phyloP scores from a whole-genome alignment of 2,113 vertebrate genomes.

The Callithrix jacchus region DNA sequence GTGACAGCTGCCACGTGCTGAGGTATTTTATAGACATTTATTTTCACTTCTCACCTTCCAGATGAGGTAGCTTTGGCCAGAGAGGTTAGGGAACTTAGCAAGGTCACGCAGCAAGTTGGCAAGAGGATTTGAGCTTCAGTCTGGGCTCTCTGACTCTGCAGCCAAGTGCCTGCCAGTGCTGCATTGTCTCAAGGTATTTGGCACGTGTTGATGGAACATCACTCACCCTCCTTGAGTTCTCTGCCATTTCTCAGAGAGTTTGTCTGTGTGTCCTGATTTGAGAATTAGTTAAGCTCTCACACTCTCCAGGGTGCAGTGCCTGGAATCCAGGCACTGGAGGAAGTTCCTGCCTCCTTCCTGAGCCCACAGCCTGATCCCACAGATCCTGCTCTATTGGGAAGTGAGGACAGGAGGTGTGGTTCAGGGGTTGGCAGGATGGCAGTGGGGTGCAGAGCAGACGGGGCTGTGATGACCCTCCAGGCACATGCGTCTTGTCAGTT shows the following conservation, averaged over 20 bases:
- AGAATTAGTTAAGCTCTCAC: neutral
- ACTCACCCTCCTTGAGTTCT: neutral
- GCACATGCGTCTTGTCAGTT: neutral
- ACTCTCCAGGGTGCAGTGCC: neutral
- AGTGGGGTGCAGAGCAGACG: accelerated
- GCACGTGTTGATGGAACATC: neutral
- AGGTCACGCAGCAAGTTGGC: slow-evolving; percentile 12
- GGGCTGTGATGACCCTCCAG: neutral
- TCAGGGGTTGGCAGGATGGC: neutral
- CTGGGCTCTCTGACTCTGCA: neutral
- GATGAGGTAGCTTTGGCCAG: neutral
- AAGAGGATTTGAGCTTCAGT: neutral
- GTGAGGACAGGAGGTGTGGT: neutral
- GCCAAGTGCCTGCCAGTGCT: neutral
- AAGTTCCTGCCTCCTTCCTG: slow-evolving; percentile 10
- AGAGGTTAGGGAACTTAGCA: neutral
- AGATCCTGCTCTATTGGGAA: neutral
- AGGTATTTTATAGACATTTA: neutral
- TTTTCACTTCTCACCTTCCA: neutral
- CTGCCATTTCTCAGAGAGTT: neutral
- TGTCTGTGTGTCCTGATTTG: neutral
- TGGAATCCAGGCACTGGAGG: neutral
- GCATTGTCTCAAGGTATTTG: neutral
- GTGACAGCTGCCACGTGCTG: neutral
- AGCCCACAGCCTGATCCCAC: neutral